Conservation (phyloP, 2,888 invertebrate genomes). For the Agrochola lychnidis region DNA sequence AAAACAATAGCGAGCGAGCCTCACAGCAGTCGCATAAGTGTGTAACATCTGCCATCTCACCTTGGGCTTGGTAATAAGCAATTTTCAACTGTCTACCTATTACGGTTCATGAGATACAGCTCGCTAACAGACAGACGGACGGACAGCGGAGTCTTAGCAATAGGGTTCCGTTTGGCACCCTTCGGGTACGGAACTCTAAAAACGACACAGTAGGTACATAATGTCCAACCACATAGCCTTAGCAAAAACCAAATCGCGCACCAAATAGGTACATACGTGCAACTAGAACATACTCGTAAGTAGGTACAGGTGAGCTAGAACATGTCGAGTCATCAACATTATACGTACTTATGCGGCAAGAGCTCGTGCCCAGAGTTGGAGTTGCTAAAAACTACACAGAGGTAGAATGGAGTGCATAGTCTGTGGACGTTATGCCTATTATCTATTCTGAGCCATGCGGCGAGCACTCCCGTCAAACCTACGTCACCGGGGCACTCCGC, state of each 20-base stretch:
- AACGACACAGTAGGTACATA: too few relatives aligned
- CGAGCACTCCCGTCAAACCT: not conserved
- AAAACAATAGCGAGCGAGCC: too few relatives aligned
- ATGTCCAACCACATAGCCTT: not conserved
- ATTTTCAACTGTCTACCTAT: too few relatives aligned
- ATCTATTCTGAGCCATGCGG: not conserved
- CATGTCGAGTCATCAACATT: not conserved
- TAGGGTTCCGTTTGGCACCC: too few relatives aligned
- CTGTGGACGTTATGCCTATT: not conserved
- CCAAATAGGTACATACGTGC: not conserved
- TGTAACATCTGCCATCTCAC: too few relatives aligned
- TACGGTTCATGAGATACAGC: too few relatives aligned
- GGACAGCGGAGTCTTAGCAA: too few relatives aligned
- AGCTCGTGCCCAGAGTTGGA: not conserved
- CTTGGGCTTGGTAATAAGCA: too few relatives aligned
- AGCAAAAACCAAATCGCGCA: not conserved
- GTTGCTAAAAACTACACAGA: not conserved
- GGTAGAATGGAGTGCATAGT: not conserved
- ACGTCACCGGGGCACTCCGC: conserved; percentile 47
- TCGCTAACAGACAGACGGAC: too few relatives aligned
- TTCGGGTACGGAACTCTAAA: too few relatives aligned
- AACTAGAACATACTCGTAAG: too few relatives aligned
- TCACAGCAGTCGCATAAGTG: too few relatives aligned
- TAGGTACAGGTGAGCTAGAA: not conserved
- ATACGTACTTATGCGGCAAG: not conserved